phyloP scores from a whole-genome alignment of 2,113 vertebrate genomes.

The Craseonycteris thonglongyai region DNA sequence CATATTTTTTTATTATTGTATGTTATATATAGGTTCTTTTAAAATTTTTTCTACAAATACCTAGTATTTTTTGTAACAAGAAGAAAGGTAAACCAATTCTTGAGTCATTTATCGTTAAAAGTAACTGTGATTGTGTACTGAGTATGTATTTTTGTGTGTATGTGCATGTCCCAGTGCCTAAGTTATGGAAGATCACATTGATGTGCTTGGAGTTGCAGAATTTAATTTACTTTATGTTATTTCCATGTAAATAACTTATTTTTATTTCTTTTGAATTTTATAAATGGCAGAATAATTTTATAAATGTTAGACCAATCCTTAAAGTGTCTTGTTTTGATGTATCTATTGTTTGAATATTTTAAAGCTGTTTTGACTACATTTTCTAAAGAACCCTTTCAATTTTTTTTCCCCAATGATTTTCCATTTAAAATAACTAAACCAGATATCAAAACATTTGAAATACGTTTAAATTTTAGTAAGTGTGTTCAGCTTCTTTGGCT shows the following conservation, averaged over 20 bases:
- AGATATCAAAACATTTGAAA: not conserved
- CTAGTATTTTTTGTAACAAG: not conserved
- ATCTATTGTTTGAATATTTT: not conserved
- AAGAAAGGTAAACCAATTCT: not conserved
- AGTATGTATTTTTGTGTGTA: not conserved
- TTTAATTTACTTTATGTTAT: not conserved
- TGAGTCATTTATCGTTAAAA: not conserved
- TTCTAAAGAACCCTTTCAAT: not conserved
- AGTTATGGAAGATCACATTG: not conserved
- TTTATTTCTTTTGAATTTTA: not conserved
- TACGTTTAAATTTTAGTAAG: not conserved
- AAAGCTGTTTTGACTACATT: not conserved
- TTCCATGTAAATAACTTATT: not conserved
- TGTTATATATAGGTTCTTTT: not conserved
- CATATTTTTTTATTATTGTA: not conserved
- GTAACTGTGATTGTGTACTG: not conserved
- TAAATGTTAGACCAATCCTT: not conserved
- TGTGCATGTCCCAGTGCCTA: fast-evolving
- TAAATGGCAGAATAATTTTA: not conserved
- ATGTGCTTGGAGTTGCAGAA: not conserved
- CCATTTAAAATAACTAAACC: not conserved
- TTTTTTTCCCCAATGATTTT: not conserved
- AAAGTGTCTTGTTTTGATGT: not conserved
- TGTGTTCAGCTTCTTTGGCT: not conserved
- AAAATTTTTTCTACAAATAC: not conserved